Evolutionary conservation across 2,888 invertebrate species (phyloP), one percentile per base, ranked within the genome.

Genomic region (Hypomecis atomaria): DNA sequence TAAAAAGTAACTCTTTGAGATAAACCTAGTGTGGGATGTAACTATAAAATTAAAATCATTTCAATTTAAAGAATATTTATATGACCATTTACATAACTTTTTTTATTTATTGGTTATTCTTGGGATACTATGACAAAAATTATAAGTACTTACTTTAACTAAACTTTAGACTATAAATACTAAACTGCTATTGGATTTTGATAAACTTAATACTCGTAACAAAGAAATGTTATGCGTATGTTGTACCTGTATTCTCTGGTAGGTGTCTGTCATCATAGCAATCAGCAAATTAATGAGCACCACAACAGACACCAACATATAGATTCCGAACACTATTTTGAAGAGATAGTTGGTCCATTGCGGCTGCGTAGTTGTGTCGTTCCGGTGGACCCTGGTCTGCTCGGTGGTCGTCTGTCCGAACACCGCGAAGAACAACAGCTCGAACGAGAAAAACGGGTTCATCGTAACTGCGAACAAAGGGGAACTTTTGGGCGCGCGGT

Each of bases 251-350:
- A 99, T 99, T 87, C 98, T 95, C 90, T 99, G 99, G 92, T 99
- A 99, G 68, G 99, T 99, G 94, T 99, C 99, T 86, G 99, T 99
- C 99, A 99, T 99, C 99, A 99, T 99, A 94, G 99, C 99, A 94
- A 99, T 99, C 88, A 99, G 96, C 76, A 99, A 95, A 94, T 99
- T 99, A 94, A 99, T 99, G 79, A 99, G 95, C 80, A 99, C 99
- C 87, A 99, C 98, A 83, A 99, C 97, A 72, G 99, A 99, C 82
- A 99, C 99, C 96, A 99, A 95, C 98, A 99, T 97, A 94, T 99
- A 99, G 85, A 98, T 96, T 78, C 97, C 97, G 91, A 96, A 97
- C 76, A 96, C 95, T 84, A 97, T 94, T 94, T 97, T 97, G 95
- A 97, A 98, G 80, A 98, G 94, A 83, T 96, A 95, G 84, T 95